These are phyloP conservation scores for Ochropleura plecta DNA, from an alignment of 2,888 invertebrate species.

Conservation along the genomic window DNA sequence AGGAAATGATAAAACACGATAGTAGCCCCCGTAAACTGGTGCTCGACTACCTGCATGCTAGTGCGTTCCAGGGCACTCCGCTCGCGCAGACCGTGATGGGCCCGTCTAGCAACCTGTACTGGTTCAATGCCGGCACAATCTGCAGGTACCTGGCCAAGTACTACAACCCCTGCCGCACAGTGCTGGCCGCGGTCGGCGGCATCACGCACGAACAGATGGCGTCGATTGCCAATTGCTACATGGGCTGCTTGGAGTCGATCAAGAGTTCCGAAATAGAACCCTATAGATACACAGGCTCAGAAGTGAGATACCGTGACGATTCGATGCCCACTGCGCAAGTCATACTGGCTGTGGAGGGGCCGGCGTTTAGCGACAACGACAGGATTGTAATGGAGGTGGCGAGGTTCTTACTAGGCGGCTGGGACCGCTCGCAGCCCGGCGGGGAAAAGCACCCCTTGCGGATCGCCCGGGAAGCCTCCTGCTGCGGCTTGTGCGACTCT, in stretches of 20 bases:
- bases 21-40: constrained; percentile 72
- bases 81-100: constrained; percentile 89
- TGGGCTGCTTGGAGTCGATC: constrained; percentile 91
- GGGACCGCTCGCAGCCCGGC: constrained; percentile 96
- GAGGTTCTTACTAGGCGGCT: constrained; percentile 96
- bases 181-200: constrained; percentile 98
- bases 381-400: constrained; percentile 98
- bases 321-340: constrained; percentile 96
- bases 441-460: constrained; percentile 95
- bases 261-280: constrained; percentile 83
- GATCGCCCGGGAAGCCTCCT: constrained; percentile 93
- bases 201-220: constrained; percentile 96
- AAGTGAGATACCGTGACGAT: constrained; percentile 97
- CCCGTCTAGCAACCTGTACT: constrained; percentile 92
- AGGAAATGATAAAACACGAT: constrained; percentile 82
- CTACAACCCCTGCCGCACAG: constrained; percentile 97
- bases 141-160: constrained; percentile 94
- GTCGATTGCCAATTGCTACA: constrained; percentile 93
- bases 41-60: constrained; percentile 83
- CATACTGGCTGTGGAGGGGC: constrained; percentile 97
- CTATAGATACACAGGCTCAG: constrained; percentile 97
- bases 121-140: constrained; percentile 92
- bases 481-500: constrained; percentile 94
- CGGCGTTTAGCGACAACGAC: constrained; percentile 97
- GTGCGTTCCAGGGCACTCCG: constrained; percentile 87